A percentile compares a stretch with the other conserved stretches of the same genome.
Conservation (phyloP, 1,140 invertebrate genomes). For the Drosophila mauritiana region DNA sequence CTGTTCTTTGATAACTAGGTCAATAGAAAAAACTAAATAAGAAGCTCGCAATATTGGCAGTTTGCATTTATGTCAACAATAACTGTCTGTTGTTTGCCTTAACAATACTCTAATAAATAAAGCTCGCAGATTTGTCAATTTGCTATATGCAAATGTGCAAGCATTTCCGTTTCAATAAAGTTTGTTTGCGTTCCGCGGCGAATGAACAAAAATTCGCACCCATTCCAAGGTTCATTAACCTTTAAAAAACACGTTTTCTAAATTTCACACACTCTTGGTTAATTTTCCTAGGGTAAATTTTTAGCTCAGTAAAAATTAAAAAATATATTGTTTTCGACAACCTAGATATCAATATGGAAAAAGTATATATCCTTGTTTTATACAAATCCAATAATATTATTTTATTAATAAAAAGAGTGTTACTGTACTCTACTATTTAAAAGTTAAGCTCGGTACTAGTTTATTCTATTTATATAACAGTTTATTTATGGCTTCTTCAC, state of each 20-base stretch:
- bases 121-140: not conserved
- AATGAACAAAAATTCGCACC: conserved; percentile 5
- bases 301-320: not conserved
- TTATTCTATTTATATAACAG: conserved; percentile 14
- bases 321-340: too few species aligned
- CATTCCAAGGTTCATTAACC: conserved; percentile 32
- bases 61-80: not conserved
- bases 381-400: not conserved
- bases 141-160: conserved; percentile 1
- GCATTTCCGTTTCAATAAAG: conserved; percentile 8
- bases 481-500: conserved; percentile 57
- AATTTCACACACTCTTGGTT: conserved; percentile 15
- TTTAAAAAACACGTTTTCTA: not conserved
- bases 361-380: too few species aligned
- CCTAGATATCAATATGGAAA: too few species aligned
- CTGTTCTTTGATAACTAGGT: not conserved
- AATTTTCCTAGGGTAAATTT: not conserved
- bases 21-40: not conserved
- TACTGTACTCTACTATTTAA: not conserved
- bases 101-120: conserved; percentile 16
- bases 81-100: conserved; percentile 4
- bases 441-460: not conserved
- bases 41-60: not conserved
- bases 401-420: not conserved
- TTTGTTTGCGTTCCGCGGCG: not conserved